Percentiles rank a stretch among this genome's conserved stretches.
Evolutionary conservation across 2,888 invertebrate genomes (phyloP).

Genomic region (Trypoxylon attenuatum): DNA sequence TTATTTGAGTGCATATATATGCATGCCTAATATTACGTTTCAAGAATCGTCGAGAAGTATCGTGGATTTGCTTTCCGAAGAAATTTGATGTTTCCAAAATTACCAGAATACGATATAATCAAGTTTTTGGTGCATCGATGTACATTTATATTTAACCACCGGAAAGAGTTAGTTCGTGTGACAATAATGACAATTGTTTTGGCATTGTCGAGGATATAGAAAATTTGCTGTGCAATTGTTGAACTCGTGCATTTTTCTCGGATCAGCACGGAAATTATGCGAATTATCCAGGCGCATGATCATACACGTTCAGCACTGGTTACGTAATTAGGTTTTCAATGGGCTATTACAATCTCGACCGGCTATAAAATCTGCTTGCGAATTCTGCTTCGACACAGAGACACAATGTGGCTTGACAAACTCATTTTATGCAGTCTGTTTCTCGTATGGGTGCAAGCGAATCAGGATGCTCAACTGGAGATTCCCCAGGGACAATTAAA

Average conservation of each 20-base stretch:
- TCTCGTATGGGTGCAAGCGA: constrained; percentile 35
- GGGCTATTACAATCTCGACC: background rate
- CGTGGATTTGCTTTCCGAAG: no score
- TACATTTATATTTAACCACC: constrained; percentile 26
- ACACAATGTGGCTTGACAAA: constrained; percentile 55
- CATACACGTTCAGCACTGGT: constrained; percentile 6
- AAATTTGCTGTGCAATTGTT: constrained; percentile 29
- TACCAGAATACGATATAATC: constrained; percentile 8
- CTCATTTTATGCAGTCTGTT: constrained; percentile 43
- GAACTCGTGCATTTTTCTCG: constrained; percentile 8
- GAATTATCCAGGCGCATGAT: constrained; percentile 19
- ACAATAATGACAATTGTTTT: constrained; percentile 6
- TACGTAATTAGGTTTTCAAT: constrained; percentile 30
- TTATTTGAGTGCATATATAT: background rate
- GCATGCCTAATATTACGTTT: constrained; percentile 10
- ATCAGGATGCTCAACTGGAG: constrained; percentile 60
- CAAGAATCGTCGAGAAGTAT: no score
- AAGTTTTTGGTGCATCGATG: background rate
- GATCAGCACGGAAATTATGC: constrained; percentile 13
- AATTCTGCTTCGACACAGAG: background rate
- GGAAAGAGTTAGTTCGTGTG: constrained; percentile 20
- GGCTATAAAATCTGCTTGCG: no score
- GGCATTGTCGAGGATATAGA: constrained; percentile 29
- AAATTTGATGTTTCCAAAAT: background rate
- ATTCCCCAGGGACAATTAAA: constrained; percentile 64